Base-by-base conservation (phyloP, 2,888 invertebrate species). In the Dioctria linearis region DNA sequence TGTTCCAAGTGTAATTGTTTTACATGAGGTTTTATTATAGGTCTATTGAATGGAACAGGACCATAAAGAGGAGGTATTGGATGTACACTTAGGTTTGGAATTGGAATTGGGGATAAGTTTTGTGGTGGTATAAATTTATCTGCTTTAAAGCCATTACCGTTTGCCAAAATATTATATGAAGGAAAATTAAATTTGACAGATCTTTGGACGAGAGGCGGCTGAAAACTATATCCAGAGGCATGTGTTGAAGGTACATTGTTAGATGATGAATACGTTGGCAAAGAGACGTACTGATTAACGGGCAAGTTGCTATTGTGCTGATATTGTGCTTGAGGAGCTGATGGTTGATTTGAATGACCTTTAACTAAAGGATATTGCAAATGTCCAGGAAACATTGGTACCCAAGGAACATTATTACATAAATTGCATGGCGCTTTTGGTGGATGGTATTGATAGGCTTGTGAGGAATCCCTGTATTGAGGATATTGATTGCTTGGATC, bases 371-470 rank as follows among this genome's bases (percentile, higher is more conserved):
- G 85, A 80, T 84, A 84, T 61, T 85, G 86, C 11, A 85, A 67
- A 46, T 83, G 83, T 0, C 85, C 86, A 8, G 86, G 86, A 83
- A 88, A 84, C 88, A 95, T 92, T 54, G 96, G 96, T 84, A 95
- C 91, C 96, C 96, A 96, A 81, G 96, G 95, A 85, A 93, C 92
- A 86, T 92, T 91, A 87, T 95, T 95, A 86, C 96, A 96, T 79
- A 94, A 92, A 86, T 94, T 93, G 86, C 96, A 96, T 83, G 91
- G 91, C 85, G 91, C 91, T 83, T 91, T 91, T 66, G 88, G 86
- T 79, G 89, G 88, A 78, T 65, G 61, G 25, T 85, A 84, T 73
- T 85, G 85, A 8, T 63, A 63, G 4, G 80, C 83, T 5, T 83
- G 82, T 6, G 83, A 81, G 0, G 82, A 11, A 2, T 83, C 83